Base-by-base conservation (phyloP, 64 coral and sea anemone species). In the Hydrozoanthus tunicans region DNA sequence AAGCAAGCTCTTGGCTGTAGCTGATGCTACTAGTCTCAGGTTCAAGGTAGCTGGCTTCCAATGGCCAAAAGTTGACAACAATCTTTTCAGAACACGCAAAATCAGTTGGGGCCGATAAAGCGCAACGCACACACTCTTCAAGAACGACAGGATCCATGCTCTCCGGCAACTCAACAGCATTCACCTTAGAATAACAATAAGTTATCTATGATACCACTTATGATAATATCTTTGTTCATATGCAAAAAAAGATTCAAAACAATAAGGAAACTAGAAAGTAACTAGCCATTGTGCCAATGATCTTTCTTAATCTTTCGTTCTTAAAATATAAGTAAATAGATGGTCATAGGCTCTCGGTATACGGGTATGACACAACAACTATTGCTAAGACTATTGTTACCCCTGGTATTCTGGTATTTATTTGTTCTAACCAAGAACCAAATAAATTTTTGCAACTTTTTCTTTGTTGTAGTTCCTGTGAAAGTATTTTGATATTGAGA, bases 1-100 rank as follows among this genome's bases (percentile, higher is more conserved):
- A 89, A 5, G 83, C 23, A 4, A 92, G 54, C 10, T 89, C 80
- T 78, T 95, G 20, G 57, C 73, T 75, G 70, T 62, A 53, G 43
- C 6, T n/a, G 51, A 91, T 90, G 51, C 51, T 82, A 60, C 17
- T 70, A 56, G 56, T 17, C 3, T 57, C 53, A 64, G 82, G 70
- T 4, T 43, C 57, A 24, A 71, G 5, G 73, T 56, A 81, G 59
- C 70, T 80, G 24, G 90, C 70, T 65, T 95, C 84, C 32, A 92
- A 59, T 70, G 94, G 94, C 77, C 77, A 89, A 59, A 95, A 95
- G 84, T 92, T 92, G 59, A 95, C 69, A 9, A 92, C 43, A 27
- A 58, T 93, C 12, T 78, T 6, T 14, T 90, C 71, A 60, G 86
- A 78, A 12, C 12, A 51, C 13, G 72, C 51, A 25, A 7, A 15